phyloP scores from a whole-genome alignment of 2,113 vertebrate genomes.

The Amphiprion percula region DNA sequence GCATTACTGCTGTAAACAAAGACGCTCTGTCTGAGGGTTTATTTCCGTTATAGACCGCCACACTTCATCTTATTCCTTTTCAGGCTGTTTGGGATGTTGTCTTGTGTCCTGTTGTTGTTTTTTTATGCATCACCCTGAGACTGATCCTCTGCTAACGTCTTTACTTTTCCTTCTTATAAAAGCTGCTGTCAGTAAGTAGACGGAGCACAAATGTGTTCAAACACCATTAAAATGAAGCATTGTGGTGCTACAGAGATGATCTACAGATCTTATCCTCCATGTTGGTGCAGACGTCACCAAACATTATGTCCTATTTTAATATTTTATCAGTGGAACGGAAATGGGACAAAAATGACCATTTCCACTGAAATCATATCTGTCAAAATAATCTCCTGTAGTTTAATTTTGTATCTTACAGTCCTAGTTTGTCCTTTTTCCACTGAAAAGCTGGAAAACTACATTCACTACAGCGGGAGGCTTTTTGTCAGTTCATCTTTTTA shows the following conservation, averaged over 20 bases:
- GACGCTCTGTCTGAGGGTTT: neutral
- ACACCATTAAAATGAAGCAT: too few species aligned
- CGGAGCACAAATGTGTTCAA: too few species aligned
- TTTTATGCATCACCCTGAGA: neutral
- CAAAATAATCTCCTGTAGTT: too few species aligned
- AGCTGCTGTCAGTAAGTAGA: neutral
- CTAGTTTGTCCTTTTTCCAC: neutral
- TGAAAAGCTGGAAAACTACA: neutral
- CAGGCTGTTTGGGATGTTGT: neutral
- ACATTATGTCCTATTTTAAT: too few species aligned
- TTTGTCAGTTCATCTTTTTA: neutral
- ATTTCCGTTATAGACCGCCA: neutral
- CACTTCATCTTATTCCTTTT: neutral
- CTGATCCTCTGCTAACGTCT: neutral
- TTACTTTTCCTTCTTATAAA: neutral
- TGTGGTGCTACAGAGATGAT: too few species aligned
- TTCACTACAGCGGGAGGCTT: neutral
- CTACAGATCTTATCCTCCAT: too few species aligned
- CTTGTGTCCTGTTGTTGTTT: neutral
- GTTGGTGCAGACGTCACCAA: too few species aligned
- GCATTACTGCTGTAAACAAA: constrained; percentile 12
- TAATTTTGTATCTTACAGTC: too few species aligned
- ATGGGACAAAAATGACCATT: too few species aligned
- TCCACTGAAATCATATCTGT: too few species aligned
- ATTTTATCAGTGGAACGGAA: too few species aligned